A percentile compares a stretch with the other conserved stretches of the same genome.
Evolutionary conservation across 2,888 invertebrate species (phyloP).

Genomic region (Danaus chrysippus): DNA sequence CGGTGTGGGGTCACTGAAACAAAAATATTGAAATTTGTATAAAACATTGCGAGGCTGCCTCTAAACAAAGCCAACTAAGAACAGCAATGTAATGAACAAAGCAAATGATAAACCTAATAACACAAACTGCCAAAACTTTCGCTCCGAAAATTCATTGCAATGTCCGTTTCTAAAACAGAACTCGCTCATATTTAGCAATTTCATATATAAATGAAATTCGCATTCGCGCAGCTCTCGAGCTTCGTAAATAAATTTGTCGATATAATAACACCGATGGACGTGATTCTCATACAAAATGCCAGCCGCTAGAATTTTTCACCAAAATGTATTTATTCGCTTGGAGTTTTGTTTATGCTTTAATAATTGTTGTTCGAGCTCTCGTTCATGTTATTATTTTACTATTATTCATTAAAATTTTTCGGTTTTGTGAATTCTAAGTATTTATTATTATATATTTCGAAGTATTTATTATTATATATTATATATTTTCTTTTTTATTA

Average conservation of each 20-base stretch:
- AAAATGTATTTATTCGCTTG: neutral
- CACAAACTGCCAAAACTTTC: constrained; percentile 3
- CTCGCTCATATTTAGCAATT: constrained; percentile 19
- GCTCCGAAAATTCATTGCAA: constrained; percentile 12
- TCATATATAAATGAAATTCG: constrained; percentile 22
- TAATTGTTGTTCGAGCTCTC: constrained; percentile 5
- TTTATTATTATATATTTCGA: too few species aligned
- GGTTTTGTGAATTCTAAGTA: neutral
- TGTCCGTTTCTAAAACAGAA: constrained; percentile 8
- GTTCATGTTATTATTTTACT: neutral
- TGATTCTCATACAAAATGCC: constrained; percentile 25
- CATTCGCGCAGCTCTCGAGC: constrained; percentile 13
- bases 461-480: too few species aligned
- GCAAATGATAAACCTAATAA: neutral
- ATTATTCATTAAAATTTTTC: neutral
- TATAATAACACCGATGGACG: constrained; percentile 27
- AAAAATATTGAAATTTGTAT: neutral
- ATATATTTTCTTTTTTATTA: too few species aligned
- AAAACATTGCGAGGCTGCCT: neutral
- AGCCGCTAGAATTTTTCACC: constrained; percentile 4
- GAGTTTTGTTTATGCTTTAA: neutral
- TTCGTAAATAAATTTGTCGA: constrained; percentile 27
- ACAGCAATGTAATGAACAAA: constrained; percentile 1
- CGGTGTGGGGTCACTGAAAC: constrained; percentile 67
- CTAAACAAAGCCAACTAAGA: neutral